Conservation (phyloP, 2,888 invertebrate genomes). For the Gymnocheta viridis region DNA sequence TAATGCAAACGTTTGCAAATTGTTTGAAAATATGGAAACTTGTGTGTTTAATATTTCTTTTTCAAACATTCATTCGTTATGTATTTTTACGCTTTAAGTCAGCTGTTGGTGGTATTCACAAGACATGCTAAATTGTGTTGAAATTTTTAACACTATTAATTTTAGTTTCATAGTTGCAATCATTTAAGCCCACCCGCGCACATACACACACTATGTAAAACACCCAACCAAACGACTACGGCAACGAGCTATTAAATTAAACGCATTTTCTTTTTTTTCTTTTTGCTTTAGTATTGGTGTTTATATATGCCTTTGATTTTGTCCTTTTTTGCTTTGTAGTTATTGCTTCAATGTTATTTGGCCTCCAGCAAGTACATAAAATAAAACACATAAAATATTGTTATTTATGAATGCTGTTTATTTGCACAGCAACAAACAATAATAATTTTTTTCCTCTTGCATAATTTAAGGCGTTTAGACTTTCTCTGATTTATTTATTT, state of each 20-base stretch:
- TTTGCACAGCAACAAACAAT: slow-evolving; percentile 13
- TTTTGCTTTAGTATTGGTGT: not conserved
- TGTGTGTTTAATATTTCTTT: slow-evolving; percentile 6
- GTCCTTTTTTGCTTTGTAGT: slow-evolving; percentile 3
- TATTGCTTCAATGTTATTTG: slow-evolving; percentile 15
- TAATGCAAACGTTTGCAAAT: slow-evolving; percentile 47
- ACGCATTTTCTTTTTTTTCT: slow-evolving; percentile 4
- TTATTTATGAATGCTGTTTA: slow-evolving; percentile 27
- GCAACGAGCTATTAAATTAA: not conserved
- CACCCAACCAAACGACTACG: not conserved
- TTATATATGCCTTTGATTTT: not conserved
- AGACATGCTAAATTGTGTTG: slow-evolving; percentile 58
- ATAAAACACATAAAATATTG: slow-evolving; percentile 16
- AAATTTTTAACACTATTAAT: slow-evolving; percentile 58
- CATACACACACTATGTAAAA: not conserved
- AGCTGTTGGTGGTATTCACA: not conserved
- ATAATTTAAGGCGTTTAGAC: slow-evolving; percentile 42
- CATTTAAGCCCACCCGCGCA: not conserved
- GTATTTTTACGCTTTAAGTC: slow-evolving; percentile 20
- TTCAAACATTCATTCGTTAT: slow-evolving; percentile 17
- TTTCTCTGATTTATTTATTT: slow-evolving; percentile 24
- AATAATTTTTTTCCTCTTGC: slow-evolving; percentile 22
- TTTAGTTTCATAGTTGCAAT: slow-evolving; percentile 55
- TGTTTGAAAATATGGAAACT: slow-evolving; percentile 5
- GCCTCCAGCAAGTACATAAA: slow-evolving; percentile 12